Percentiles rank a stretch among this genome's conserved stretches.
Evolutionary conservation across 2,797 vertebrate species (phyloP).

Genomic region (Octomys mimax): DNA sequence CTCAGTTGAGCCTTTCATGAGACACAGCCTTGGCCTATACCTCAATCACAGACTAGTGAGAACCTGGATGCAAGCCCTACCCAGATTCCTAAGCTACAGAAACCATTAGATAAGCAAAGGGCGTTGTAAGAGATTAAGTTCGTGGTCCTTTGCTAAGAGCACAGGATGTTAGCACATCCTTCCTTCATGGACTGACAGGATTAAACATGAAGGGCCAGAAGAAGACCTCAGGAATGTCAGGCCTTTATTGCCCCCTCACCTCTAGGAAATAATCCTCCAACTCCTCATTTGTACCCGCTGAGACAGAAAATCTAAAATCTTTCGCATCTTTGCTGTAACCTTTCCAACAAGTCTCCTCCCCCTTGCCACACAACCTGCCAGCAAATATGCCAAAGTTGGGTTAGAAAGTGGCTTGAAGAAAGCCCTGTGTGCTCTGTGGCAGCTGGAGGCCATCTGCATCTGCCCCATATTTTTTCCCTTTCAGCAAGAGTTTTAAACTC

Average conservation of each 20-base stretch:
- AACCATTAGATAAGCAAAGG: not conserved
- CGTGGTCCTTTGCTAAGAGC: not conserved
- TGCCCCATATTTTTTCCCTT: constrained; percentile 48
- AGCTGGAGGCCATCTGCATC: not conserved
- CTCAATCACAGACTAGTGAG: not conserved
- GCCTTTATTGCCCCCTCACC: not conserved
- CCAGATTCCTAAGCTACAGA: not conserved
- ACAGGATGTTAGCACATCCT: not conserved
- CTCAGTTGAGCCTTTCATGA: not conserved
- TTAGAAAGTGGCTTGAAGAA: not conserved
- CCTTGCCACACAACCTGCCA: not conserved
- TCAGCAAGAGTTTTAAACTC: constrained; percentile 55
- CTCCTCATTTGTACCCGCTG: not conserved
- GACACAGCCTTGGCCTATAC: not conserved
- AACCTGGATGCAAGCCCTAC: not conserved
- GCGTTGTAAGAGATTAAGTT: not conserved
- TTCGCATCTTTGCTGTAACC: not conserved
- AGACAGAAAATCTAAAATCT: not conserved
- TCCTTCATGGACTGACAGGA: not conserved
- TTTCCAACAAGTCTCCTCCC: not conserved
- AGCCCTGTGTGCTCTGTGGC: constrained; percentile 20
- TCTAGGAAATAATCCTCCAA: constrained; percentile 10
- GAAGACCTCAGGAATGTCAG: not conserved
- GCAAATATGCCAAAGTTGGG: not conserved
- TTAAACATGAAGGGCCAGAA: not conserved